Evolutionary conservation across 2,113 vertebrate genomes (phyloP).

Genomic region (Microcebus griseorufus): DNA sequence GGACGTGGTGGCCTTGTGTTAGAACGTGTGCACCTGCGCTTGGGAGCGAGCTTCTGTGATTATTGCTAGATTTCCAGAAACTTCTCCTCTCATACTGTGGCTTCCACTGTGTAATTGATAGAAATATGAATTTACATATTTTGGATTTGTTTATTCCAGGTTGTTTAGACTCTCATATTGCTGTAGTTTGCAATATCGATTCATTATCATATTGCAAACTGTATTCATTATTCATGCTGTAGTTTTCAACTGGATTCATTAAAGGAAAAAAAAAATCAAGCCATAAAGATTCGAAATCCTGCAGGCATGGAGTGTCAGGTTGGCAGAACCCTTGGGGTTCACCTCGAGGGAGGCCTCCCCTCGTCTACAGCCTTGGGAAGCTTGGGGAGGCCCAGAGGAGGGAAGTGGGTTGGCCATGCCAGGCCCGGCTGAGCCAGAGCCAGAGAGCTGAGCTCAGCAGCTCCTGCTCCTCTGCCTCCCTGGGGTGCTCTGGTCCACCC

Average conservation of each 20-base stretch:
- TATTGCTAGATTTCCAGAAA: neutral
- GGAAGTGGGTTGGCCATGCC: neutral
- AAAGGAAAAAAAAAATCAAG: neutral
- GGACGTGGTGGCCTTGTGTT: neutral
- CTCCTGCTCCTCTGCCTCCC: neutral
- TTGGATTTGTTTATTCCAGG: neutral
- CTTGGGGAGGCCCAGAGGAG: neutral
- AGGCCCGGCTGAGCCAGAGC: neutral
- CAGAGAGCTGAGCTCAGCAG: neutral
- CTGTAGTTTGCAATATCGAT: neutral
- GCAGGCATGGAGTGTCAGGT: too few species aligned
- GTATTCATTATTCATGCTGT: too few species aligned
- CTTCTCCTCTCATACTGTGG: neutral
- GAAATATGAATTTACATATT: too few species aligned
- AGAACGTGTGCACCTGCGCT: accelerated
- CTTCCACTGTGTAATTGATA: neutral
- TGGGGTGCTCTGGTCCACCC: accelerated
- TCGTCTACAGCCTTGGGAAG: too few species aligned
- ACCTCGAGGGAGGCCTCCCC: accelerated
- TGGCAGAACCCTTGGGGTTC: neutral
- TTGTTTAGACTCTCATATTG: neutral
- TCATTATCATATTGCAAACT: too few species aligned
- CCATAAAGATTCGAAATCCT: neutral
- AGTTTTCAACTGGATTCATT: neutral
- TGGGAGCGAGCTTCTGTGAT: neutral